Evolutionary conservation across 2,888 invertebrate genomes (phyloP), one percentile per base, ranked within the genome.

Genomic region (Conistra vaccinii): DNA sequence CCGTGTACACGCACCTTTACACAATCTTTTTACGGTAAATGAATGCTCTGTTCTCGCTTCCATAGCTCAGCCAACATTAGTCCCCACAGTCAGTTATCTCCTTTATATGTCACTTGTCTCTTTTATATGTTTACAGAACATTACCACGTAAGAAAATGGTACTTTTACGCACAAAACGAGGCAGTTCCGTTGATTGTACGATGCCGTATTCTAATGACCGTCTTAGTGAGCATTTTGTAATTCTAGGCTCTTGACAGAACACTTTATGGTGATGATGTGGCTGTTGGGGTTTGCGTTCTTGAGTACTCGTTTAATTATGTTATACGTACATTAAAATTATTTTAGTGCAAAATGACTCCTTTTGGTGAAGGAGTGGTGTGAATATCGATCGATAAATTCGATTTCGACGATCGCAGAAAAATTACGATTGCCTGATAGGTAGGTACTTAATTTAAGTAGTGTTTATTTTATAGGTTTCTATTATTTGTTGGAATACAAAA

Each of bases 101-200:
- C 78, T 90, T 90, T 90, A 90, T 88, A 78, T 79, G 81, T 77
- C 84, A 88, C 82, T 74, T 87, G 86, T 89, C 85, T 87, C 80
- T 79, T 90, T 91, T 90, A 90, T 88, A 88, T 81, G 88, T 89
- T 89, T 90, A 89, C 90, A 90, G 81, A 88, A 90, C 90, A 90
- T 91, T 90, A 90, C 85, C 85, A 87, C 81, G 83, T 90, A 87
- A 87, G 88, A 86, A 90, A 90, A 90, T 86, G 85, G 86, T 80
- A 88, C 87, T 88, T 88, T 89, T 88, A 86, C 80, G 87, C 82
- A 83, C 76, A 87, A 88, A 89, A 89, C 82, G 87, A 85, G 85
- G 85, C 89, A 87, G 86, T 91, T 91, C 83, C 81, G 82, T 85
- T 90, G 91, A 91, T 91, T 88, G 83, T 84, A 85, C 84, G 82